These are phyloP conservation scores for Portevinia maculata DNA, from an alignment of 2,888 invertebrate species.

Conservation along the genomic window DNA sequence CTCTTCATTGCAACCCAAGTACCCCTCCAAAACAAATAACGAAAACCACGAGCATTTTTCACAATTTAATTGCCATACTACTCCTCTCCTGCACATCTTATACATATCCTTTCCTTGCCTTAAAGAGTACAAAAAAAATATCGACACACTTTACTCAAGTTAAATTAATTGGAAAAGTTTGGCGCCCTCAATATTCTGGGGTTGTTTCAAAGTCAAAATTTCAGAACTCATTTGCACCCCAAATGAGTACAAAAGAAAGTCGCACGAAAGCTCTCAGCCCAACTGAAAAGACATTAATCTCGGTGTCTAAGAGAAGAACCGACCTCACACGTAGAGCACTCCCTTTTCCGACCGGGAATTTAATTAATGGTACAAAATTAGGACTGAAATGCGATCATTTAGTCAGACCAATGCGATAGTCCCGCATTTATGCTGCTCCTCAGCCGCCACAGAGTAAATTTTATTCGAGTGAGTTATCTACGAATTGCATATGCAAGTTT, in stretches of 20 bases:
- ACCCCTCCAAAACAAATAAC: background rate
- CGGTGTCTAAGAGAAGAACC: background rate
- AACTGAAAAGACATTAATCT: constrained; percentile 45
- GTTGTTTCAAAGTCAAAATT: background rate
- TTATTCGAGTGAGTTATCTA: constrained; percentile 32
- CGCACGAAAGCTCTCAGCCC: constrained; percentile 7
- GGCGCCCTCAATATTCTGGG: constrained; percentile 1
- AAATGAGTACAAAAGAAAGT: background rate
- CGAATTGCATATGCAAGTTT: constrained; percentile 35
- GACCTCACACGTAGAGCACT: background rate
- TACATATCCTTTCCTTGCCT: background rate
- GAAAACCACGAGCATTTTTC: background rate
- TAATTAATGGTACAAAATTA: constrained; percentile 64
- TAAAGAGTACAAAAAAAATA: background rate
- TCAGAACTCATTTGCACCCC: constrained; percentile 15
- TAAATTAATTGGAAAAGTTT: constrained; percentile 44
- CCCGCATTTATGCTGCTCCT: constrained; percentile 14
- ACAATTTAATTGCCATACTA: constrained; percentile 18
- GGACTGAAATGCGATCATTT: constrained; percentile 56
- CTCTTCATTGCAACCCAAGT: no score
- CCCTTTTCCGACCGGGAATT: constrained; percentile 9
- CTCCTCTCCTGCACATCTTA: background rate
- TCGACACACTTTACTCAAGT: background rate
- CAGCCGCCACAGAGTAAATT: constrained; percentile 8
- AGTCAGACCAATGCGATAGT: background rate